Conservation (phyloP, 2,797 vertebrate genomes). For the Gadopsis bispinosus region DNA sequence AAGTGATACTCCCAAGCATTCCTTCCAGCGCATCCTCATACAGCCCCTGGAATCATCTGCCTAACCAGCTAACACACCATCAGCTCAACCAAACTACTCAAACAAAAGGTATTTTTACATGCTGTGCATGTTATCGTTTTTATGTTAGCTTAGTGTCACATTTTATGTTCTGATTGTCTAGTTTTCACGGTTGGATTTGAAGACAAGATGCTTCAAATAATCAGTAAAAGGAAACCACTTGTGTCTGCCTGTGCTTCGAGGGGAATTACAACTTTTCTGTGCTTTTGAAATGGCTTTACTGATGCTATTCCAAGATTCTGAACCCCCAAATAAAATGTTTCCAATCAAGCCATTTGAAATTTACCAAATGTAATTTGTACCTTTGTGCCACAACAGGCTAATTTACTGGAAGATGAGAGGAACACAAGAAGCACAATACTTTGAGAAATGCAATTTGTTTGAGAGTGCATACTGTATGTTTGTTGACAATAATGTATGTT, state of each 20-base stretch:
- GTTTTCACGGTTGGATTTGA: too few species aligned
- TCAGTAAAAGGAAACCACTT: too few species aligned
- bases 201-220: too few species aligned
- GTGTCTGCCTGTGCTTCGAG: too few species aligned
- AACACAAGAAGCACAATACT: not conserved
- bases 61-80: constrained; percentile 10
- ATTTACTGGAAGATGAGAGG: not conserved
- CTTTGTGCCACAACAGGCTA: not conserved
- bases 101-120: not conserved
- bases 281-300: not conserved
- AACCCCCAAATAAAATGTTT: not conserved
- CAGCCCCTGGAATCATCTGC: constrained; percentile 12
- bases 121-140: too few species aligned
- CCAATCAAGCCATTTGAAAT: not conserved
- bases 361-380: not conserved
- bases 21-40: constrained; percentile 1
- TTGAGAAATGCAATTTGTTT: not conserved
- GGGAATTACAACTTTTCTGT: not conserved
- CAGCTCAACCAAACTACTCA: not conserved
- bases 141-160: too few species aligned
- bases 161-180: too few species aligned
- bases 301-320: not conserved
- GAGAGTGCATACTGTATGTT: not conserved
- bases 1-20: not conserved
- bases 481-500: not conserved